phyloP scores from a whole-genome alignment of 1,140 invertebrate species.

The Bombus superbus region DNA sequence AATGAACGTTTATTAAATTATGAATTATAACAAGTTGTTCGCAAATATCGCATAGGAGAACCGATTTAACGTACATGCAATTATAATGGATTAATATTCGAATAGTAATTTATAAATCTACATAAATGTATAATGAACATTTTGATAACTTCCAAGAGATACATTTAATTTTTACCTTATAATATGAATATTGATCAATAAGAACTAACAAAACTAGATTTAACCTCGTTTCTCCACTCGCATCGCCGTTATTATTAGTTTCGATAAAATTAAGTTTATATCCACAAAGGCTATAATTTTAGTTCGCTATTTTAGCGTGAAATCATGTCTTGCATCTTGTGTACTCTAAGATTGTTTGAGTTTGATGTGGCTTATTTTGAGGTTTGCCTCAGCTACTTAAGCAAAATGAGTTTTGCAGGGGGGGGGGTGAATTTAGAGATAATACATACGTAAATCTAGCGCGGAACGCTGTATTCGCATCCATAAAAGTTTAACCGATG shows the following conservation, averaged over 20 bases:
- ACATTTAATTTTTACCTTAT: neutral
- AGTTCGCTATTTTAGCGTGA: neutral
- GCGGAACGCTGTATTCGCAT: neutral
- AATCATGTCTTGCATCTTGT: neutral
- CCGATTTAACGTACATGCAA: no score
- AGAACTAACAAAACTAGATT: neutral
- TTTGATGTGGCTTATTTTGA: neutral
- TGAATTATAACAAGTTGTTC: no score
- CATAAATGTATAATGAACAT: neutral
- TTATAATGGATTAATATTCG: no score
- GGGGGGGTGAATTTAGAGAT: neutral
- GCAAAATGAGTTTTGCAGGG: neutral
- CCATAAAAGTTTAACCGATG: neutral
- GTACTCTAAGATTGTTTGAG: neutral
- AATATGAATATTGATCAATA: neutral
- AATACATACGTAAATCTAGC: neutral
- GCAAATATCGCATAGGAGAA: neutral
- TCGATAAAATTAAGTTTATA: conserved; percentile 5
- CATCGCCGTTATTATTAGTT: neutral
- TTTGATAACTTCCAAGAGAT: neutral
- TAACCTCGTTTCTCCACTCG: neutral
- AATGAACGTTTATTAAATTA: no score
- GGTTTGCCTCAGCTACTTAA: neutral
- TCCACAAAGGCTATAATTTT: neutral
- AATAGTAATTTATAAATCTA: neutral